Evolutionary conservation across 2,797 vertebrate species (phyloP).

Genomic region (Euphonia xanthogaster): DNA sequence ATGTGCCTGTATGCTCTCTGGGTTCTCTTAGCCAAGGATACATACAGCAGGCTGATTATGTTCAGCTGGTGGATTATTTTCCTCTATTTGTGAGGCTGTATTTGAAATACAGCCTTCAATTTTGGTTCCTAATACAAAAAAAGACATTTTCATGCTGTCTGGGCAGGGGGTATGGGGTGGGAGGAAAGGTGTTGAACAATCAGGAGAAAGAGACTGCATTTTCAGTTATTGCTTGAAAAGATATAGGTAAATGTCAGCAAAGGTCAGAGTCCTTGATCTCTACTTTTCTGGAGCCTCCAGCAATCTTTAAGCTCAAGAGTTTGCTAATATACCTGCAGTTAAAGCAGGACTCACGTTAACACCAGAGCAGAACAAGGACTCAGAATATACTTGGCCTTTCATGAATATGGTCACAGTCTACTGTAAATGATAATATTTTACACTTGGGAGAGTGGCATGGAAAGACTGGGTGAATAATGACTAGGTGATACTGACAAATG

Average conservation of each 20-base stretch:
- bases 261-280: neutral
- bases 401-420: neutral
- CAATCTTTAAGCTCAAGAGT: neutral
- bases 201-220: neutral
- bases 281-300: neutral
- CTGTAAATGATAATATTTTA: neutral
- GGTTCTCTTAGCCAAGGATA: neutral
- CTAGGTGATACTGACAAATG: neutral
- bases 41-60: neutral
- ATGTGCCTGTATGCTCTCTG: neutral
- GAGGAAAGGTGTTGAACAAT: neutral
- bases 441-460: neutral
- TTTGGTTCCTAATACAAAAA: neutral
- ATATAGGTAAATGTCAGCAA: neutral
- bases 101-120: neutral
- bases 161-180: accelerated
- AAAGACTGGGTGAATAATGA: neutral
- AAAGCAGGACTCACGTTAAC: neutral
- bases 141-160: neutral
- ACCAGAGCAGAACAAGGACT: neutral
- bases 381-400: neutral
- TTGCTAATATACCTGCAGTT: neutral
- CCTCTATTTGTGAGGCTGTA: neutral
- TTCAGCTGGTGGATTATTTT: neutral
- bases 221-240: neutral